Conservation (phyloP, 1,140 invertebrate species). For the Euglossa dilemma region DNA sequence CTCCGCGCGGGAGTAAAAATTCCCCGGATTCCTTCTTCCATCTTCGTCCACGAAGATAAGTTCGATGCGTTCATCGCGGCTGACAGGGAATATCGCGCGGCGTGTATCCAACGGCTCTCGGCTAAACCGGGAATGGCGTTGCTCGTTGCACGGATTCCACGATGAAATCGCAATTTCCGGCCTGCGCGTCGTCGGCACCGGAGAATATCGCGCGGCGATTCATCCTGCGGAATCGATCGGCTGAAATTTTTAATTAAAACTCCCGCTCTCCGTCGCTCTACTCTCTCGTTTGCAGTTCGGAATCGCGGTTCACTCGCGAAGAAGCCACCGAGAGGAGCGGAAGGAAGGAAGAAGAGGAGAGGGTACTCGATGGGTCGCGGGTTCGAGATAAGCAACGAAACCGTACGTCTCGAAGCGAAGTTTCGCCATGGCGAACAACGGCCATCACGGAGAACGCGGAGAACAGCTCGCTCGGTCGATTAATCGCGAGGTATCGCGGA, state of each 20-base stretch:
- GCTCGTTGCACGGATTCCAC: not conserved
- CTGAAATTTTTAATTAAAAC: constrained; percentile 19
- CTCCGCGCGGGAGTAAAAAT: not conserved
- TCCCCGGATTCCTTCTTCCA: not conserved
- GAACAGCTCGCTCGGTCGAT: not conserved
- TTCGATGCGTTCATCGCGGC: constrained; percentile 1
- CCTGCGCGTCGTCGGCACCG: not conserved
- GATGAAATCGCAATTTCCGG: constrained; percentile 50
- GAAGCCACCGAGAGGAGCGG: not conserved
- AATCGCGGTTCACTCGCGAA: not conserved
- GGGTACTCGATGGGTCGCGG: constrained; percentile 1
- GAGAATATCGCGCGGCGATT: not conserved
- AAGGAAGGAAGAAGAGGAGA: not conserved
- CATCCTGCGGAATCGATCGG: not conserved
- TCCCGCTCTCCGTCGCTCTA: not conserved
- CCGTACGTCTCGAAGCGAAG: not conserved
- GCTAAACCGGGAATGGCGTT: constrained; percentile 19
- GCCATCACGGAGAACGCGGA: too few relatives aligned
- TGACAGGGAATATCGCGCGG: not conserved
- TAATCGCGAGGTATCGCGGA: not conserved
- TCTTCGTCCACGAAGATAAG: not conserved
- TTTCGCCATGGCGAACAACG: not conserved
- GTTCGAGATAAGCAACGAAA: constrained; percentile 12
- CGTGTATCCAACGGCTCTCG: not conserved
- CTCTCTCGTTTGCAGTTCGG: not conserved